Evolutionary conservation across 2,797 vertebrate genomes (phyloP).

Genomic region (Ara ararauna): DNA sequence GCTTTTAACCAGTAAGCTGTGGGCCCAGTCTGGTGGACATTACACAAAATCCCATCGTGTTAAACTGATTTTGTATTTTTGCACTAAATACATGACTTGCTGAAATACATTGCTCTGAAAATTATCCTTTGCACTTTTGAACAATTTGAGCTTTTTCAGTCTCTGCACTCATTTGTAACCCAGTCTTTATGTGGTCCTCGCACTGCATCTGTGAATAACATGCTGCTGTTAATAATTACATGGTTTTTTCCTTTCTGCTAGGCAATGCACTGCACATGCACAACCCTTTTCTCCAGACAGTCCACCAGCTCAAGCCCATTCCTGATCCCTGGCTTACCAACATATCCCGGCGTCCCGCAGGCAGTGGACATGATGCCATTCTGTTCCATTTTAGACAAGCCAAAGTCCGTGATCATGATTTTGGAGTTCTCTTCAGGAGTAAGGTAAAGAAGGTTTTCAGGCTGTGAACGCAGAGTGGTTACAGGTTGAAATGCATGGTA

Average conservation of each 20-base stretch:
- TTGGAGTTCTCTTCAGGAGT: constrained; percentile 90
- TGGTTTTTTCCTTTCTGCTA: not conserved
- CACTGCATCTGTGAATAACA: not conserved
- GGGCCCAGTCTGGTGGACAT: not conserved
- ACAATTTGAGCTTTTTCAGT: not conserved
- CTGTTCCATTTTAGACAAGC: constrained; percentile 92
- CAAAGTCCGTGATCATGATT: constrained; percentile 98
- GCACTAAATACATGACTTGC: not conserved
- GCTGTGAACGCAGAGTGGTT: constrained; percentile 71
- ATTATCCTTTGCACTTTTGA: not conserved
- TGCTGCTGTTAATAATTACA: not conserved
- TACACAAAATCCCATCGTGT: not conserved
- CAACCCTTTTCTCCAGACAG: not conserved
- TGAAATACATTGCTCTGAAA: not conserved
- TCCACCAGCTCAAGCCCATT: not conserved
- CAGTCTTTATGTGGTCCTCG: accelerated
- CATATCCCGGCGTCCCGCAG: constrained; percentile 94
- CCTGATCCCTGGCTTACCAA: constrained; percentile 82
- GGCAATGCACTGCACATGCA: not conserved
- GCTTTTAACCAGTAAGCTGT: not conserved
- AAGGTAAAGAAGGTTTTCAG: constrained; percentile 94
- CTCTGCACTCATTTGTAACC: not conserved
- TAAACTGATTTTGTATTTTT: not conserved
- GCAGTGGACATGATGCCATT: constrained; percentile 93
- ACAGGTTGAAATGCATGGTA: not conserved